Evolutionary conservation across 1,140 invertebrate species (phyloP).

Genomic region (Cepaea nemoralis): DNA sequence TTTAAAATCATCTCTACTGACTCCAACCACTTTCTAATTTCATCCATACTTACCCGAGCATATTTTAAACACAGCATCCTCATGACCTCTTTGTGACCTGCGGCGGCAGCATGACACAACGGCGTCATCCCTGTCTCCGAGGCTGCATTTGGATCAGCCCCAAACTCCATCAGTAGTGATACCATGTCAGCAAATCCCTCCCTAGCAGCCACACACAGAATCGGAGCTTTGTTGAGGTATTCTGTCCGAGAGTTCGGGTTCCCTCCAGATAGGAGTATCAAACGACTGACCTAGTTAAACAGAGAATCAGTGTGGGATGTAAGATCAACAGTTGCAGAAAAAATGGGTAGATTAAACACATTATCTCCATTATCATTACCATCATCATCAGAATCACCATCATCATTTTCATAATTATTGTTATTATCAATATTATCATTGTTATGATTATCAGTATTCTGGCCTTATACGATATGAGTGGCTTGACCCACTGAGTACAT

Average conservation of each 20-base stretch:
- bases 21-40: no score
- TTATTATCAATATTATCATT: no score
- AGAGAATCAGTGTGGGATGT: no score
- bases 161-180: conserved; percentile 66
- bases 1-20: no score
- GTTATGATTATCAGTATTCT: no score
- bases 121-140: conserved; percentile 67
- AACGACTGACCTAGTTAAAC: conserved; percentile 85
- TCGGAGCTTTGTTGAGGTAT: conserved; percentile 85
- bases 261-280: conserved; percentile 91
- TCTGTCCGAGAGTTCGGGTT: conserved; percentile 84
- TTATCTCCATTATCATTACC: no score
- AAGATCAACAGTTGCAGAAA: no score
- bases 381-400: no score
- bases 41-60: conserved; percentile 79
- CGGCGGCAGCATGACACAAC: conserved; percentile 69
- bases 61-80: conserved; percentile 80
- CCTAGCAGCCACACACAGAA: conserved; percentile 89
- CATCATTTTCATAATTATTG: no score
- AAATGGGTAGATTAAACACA: no score
- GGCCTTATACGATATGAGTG: no score
- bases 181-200: conserved; percentile 81
- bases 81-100: conserved; percentile 89
- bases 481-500: no score
- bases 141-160: conserved; percentile 61